These are phyloP conservation scores for Peromyscus attwateri DNA, from an alignment of 2,797 vertebrate species.

Conservation along the genomic window DNA sequence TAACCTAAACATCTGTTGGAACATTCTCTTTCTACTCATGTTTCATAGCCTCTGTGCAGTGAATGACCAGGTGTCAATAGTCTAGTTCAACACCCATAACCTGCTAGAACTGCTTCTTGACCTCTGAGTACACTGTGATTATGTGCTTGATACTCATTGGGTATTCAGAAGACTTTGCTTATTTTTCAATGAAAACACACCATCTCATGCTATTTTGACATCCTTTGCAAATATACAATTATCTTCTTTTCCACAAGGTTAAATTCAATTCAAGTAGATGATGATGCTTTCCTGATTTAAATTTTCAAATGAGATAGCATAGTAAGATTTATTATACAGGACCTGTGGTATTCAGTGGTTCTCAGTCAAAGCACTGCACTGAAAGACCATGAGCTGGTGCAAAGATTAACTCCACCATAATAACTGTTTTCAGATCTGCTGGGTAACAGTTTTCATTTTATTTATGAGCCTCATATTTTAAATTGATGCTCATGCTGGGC, in stretches of 20 bases:
- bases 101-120: not conserved
- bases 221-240: conserved; percentile 69
- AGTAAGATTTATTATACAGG: conserved; percentile 72
- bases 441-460: conserved; percentile 85
- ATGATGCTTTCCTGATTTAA: conserved; percentile 64
- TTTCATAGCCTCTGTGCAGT: not conserved
- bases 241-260: conserved; percentile 69
- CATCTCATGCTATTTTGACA: conserved; percentile 66
- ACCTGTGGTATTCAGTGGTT: conserved; percentile 73
- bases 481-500: conserved; percentile 82
- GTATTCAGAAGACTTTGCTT: not conserved
- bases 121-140: not conserved
- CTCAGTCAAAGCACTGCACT: conserved; percentile 68
- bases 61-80: not conserved
- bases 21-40: not conserved
- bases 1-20: not conserved
- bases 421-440: conserved; percentile 80
- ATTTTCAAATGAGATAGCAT: conserved; percentile 72
- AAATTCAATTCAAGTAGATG: conserved; percentile 74
- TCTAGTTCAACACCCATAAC: conserved; percentile 7
- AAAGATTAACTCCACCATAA: conserved; percentile 82
- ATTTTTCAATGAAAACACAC: conserved; percentile 70
- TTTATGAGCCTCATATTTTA: conserved; percentile 83
- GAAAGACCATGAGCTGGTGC: conserved; percentile 76
- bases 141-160: not conserved